Conservation (phyloP, 2,888 invertebrate genomes). For the Phragmatobia fuliginosa region DNA sequence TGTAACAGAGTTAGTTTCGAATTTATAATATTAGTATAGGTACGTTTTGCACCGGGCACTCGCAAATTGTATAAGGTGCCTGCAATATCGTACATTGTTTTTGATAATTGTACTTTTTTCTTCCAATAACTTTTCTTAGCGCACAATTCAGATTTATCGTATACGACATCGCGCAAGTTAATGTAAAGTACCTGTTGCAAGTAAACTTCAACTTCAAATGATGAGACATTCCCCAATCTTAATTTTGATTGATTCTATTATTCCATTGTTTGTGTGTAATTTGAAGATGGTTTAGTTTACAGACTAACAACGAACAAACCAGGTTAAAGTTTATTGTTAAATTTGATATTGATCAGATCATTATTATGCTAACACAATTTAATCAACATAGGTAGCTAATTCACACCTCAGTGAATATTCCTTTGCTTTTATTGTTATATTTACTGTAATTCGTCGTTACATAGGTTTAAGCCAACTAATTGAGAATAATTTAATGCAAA, state of each 20-base stretch:
- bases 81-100: neutral
- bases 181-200: slow-evolving; percentile 95
- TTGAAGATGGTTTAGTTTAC: neutral
- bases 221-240: neutral
- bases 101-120: neutral
- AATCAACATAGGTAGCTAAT: neutral
- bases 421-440: neutral
- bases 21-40: no score
- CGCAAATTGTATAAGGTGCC: neutral
- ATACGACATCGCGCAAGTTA: slow-evolving; percentile 97
- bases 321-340: neutral
- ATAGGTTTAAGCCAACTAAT: slow-evolving; percentile 27
- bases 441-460: slow-evolving; percentile 34
- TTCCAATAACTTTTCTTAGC: slow-evolving; percentile 62
- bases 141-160: slow-evolving; percentile 91
- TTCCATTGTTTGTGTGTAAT: slow-evolving; percentile 1
- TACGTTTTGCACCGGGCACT: no score
- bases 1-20: no score
- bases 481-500: neutral
- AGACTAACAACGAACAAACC: no score
- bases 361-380: slow-evolving; percentile 2
- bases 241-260: slow-evolving; percentile 2
- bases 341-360: neutral
- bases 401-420: neutral
- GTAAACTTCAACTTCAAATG: slow-evolving; percentile 93